Evolutionary conservation across 2,797 vertebrate species (phyloP).

Genomic region (Falco cherrug): DNA sequence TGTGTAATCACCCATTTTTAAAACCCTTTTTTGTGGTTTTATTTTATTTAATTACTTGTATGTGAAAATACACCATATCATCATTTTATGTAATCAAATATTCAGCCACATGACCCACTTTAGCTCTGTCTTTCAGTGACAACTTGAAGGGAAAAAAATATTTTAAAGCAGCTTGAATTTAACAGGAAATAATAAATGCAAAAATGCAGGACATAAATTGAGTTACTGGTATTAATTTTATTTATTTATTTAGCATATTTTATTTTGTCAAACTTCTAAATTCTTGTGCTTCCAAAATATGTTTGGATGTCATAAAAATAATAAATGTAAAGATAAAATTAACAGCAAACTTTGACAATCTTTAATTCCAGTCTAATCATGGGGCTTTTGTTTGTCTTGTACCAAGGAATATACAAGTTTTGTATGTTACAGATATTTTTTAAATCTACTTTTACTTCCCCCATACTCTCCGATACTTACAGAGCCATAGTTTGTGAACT

Average conservation of each 20-base stretch:
- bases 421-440: background rate
- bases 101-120: background rate
- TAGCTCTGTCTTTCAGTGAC: background rate
- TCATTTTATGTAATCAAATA: background rate
- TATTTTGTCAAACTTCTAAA: background rate
- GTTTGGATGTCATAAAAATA: background rate
- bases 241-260: background rate
- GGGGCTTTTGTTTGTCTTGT: accelerated
- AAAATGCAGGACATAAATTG: background rate
- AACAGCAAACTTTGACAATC: background rate
- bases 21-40: background rate
- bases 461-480: background rate
- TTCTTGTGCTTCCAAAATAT: background rate
- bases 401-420: background rate
- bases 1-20: background rate
- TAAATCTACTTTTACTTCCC: background rate
- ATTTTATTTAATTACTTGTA: background rate
- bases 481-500: background rate
- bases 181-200: background rate
- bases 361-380: background rate
- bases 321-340: background rate
- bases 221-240: background rate
- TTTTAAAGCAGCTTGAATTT: background rate
- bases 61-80: background rate
- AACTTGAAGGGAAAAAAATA: background rate